Percentiles rank a stretch among this genome's conserved stretches.
These are phyloP conservation scores for Tetranychus urticae DNA, from an alignment of 1,140 invertebrate species.

Conservation along the genomic window DNA sequence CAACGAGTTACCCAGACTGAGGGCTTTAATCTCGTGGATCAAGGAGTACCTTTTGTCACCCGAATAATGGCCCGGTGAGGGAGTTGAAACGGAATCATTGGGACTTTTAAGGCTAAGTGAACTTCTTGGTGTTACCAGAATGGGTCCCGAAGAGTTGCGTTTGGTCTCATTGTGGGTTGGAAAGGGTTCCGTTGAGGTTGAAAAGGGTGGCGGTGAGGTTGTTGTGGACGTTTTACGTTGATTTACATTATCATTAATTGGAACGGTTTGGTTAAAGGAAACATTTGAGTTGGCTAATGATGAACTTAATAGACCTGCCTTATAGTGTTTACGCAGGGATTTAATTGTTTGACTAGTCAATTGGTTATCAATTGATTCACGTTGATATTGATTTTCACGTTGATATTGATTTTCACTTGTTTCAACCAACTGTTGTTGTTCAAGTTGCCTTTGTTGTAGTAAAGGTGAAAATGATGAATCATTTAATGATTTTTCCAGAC, in stretches of 20 bases:
- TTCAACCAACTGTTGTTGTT: too few relatives aligned
- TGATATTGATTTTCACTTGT: too few relatives aligned
- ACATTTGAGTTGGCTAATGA: not conserved
- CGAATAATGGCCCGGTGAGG: not conserved
- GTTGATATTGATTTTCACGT: too few relatives aligned
- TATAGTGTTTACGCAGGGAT: too few relatives aligned
- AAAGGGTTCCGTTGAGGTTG: not conserved
- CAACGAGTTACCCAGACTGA: constrained; percentile 5
- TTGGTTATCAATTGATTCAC: too few relatives aligned
- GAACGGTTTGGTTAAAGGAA: not conserved
- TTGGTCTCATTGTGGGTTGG: not conserved
- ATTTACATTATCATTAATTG: too few relatives aligned
- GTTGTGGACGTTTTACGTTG: not conserved
- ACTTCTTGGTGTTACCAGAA: not conserved
- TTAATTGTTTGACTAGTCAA: too few relatives aligned
- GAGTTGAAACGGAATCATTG: not conserved
- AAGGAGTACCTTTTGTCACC: not conserved
- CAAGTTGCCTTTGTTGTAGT: too few relatives aligned
- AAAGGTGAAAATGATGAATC: too few relatives aligned
- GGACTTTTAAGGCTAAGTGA: not conserved
- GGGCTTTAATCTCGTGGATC: constrained; percentile 5
- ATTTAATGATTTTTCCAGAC: too few relatives aligned
- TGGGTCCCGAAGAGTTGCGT: not conserved
- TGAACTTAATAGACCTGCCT: too few relatives aligned
- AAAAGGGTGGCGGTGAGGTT: not conserved